These are phyloP conservation scores for Zygaena filipendulae DNA, from an alignment of 2,888 invertebrate species.

Conservation along the genomic window DNA sequence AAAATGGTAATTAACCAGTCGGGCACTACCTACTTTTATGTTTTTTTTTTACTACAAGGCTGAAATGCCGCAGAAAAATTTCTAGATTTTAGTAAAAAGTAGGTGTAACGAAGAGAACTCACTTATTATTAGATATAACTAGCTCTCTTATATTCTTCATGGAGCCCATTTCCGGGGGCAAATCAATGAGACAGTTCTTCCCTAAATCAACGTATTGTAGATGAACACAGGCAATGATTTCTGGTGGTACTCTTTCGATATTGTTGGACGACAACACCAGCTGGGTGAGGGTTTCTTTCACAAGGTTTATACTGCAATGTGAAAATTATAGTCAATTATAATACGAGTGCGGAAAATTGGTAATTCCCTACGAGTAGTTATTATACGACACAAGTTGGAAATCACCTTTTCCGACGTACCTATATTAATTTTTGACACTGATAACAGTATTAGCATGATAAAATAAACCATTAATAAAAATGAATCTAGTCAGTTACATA, in stretches of 20 bases:
- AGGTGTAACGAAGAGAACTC: conserved; percentile 24
- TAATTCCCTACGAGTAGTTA: not conserved
- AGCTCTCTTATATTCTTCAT: conserved; percentile 80
- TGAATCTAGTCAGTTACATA: too few species aligned
- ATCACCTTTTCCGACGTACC: not conserved
- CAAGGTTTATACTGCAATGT: too few species aligned
- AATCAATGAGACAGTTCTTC: conserved; percentile 73
- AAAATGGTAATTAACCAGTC: too few species aligned
- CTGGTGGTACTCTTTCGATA: conserved; percentile 71
- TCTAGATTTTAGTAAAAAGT: too few species aligned
- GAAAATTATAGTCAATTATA: conserved; percentile 38
- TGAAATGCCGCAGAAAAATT: too few species aligned
- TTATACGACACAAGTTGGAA: not conserved
- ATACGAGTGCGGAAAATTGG: too few species aligned
- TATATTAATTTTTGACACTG: too few species aligned
- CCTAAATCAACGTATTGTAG: conserved; percentile 80
- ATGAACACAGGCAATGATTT: conserved; percentile 69
- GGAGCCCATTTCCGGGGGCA: conserved; percentile 72
- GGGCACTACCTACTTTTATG: too few species aligned
- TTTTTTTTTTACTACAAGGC: too few species aligned
- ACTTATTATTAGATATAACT: conserved; percentile 86
- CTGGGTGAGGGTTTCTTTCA: conserved; percentile 69
- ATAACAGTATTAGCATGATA: too few species aligned
- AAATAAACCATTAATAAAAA: too few species aligned
- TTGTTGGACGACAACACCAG: conserved; percentile 79